Evolutionary conservation across 2,113 vertebrate genomes (phyloP).

Genomic region (Eptesicus fuscus): DNA sequence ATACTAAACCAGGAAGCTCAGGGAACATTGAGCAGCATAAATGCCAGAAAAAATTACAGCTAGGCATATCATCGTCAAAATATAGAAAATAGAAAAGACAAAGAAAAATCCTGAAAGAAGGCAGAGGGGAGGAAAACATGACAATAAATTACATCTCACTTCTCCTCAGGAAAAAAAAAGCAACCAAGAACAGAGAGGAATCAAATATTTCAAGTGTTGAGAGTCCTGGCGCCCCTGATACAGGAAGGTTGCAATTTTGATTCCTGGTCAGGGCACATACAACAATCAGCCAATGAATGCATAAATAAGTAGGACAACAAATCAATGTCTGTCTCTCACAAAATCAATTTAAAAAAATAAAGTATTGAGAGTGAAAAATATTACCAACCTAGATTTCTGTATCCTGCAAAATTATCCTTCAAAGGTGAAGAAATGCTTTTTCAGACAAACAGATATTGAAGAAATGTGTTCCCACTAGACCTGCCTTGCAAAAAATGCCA

Average conservation of each 20-base stretch:
- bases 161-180: background rate
- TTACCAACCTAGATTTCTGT: background rate
- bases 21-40: background rate
- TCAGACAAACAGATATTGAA: background rate
- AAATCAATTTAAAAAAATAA: background rate
- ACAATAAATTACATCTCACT: background rate
- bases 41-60: background rate
- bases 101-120: background rate
- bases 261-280: too few species aligned
- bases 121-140: background rate
- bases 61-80: background rate
- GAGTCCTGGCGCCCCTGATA: background rate
- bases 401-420: background rate
- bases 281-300: too few species aligned
- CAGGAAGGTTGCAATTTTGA: too few species aligned
- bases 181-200: background rate
- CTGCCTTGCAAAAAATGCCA: background rate
- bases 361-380: background rate
- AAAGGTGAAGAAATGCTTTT: constrained; percentile 1
- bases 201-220: background rate
- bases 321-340: too few species aligned
- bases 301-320: too few species aligned
- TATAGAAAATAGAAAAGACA: background rate
- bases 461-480: background rate
- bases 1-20: background rate